Percentiles rank a stretch among this genome's conserved stretches.
These are phyloP conservation scores for Hirtodrosophila cameraria DNA, from an alignment of 2,888 invertebrate genomes.

Conservation along the genomic window DNA sequence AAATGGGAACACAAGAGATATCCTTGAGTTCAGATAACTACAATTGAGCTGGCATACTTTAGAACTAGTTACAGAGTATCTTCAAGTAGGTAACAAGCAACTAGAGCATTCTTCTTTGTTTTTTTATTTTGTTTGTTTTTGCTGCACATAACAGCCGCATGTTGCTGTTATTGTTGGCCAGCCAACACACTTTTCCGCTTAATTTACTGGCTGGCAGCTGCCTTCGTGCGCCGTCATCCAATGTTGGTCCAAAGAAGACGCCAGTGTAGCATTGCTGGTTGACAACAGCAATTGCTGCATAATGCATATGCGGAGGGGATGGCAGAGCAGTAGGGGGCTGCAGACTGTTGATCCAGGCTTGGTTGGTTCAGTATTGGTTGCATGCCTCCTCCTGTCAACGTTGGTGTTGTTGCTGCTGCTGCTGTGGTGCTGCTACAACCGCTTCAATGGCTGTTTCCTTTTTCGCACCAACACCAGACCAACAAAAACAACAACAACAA, in stretches of 20 bases:
- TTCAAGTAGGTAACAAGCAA: background rate
- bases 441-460: constrained; percentile 51
- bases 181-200: constrained; percentile 78
- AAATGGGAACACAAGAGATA: no score
- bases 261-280: constrained; percentile 36
- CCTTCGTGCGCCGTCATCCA: constrained; percentile 29
- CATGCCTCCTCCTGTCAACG: constrained; percentile 32
- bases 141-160: constrained; percentile 20
- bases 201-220: constrained; percentile 79
- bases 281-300: constrained; percentile 78
- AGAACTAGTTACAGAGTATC: background rate
- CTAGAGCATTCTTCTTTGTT: background rate
- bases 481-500: constrained; percentile 39
- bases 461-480: constrained; percentile 9
- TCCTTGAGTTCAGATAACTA: no score
- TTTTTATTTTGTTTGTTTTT: constrained; percentile 22
- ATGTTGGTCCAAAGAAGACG: constrained; percentile 38
- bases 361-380: background rate
- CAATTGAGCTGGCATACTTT: no score
- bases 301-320: constrained; percentile 56
- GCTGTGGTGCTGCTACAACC: constrained; percentile 5
- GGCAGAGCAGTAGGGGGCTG: constrained; percentile 3
- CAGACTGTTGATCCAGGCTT: constrained; percentile 21
- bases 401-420: constrained; percentile 29
- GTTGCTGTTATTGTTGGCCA: constrained; percentile 49